phyloP scores from a whole-genome alignment of 2,888 invertebrate species.

The Pristionchus japonicus region DNA sequence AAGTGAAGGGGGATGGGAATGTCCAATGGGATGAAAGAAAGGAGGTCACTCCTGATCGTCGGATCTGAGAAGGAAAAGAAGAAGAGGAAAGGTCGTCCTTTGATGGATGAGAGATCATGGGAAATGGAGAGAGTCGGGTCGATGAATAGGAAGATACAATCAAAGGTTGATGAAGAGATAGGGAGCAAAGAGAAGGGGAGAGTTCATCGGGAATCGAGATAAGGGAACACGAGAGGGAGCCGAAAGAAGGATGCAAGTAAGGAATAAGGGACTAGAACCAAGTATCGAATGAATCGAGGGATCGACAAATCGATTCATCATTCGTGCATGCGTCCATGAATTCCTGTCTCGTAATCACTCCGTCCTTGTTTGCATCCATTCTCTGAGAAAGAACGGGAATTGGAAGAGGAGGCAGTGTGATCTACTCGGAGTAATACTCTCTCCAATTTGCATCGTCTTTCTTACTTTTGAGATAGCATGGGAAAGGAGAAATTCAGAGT shows the following conservation, averaged over 20 bases:
- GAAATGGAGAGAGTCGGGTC: neutral
- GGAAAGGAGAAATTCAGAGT: too few relatives aligned
- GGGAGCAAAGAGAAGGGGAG: neutral
- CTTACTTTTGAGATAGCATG: neutral
- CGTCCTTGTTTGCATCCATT: slow-evolving; percentile 59
- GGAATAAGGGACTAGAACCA: neutral
- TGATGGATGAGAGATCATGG: neutral
- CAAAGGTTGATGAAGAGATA: slow-evolving; percentile 30
- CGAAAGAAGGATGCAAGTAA: neutral
- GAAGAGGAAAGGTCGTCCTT: slow-evolving; percentile 35
- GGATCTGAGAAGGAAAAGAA: slow-evolving; percentile 12
- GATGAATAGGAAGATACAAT: neutral
- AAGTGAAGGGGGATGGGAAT: neutral
- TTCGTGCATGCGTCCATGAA: slow-evolving; percentile 83
- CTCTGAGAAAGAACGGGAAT: slow-evolving; percentile 57
- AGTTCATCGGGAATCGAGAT: slow-evolving; percentile 30
- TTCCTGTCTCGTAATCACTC: slow-evolving; percentile 55
- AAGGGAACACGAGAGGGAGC: slow-evolving; percentile 7
- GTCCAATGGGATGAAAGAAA: slow-evolving; percentile 21
- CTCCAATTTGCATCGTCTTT: neutral
- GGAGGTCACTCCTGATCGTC: slow-evolving; percentile 19
- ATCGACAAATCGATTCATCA: slow-evolving; percentile 28
- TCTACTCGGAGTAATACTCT: too few relatives aligned
- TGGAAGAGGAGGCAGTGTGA: neutral
- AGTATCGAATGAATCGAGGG: slow-evolving; percentile 39